Evolutionary conservation across 2,797 vertebrate genomes (phyloP).

Genomic region (Steatocranus sp.): DNA sequence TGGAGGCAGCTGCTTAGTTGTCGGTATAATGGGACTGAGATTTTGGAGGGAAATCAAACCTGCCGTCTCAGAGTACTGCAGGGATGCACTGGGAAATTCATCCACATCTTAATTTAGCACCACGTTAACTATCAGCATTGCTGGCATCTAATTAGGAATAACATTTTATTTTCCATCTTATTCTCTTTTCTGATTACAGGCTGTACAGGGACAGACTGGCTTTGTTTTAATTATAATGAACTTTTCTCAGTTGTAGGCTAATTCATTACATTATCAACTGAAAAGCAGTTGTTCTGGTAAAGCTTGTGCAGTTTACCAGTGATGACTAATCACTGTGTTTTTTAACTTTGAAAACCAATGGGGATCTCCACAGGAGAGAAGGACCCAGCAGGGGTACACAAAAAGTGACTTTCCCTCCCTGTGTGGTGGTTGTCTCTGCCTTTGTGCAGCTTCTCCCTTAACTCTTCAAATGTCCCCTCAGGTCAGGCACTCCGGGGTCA

Average conservation of each 20-base stretch:
- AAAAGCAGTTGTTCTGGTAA: slow-evolving; percentile 16
- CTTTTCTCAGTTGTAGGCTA: background rate
- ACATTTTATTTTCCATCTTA: slow-evolving; percentile 10
- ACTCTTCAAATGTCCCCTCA: slow-evolving; percentile 39
- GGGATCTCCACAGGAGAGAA: slow-evolving; percentile 13
- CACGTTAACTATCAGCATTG: background rate
- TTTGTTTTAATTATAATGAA: slow-evolving; percentile 23
- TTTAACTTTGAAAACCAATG: slow-evolving; percentile 16
- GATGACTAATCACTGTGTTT: slow-evolving; percentile 21
- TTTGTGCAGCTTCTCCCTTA: background rate
- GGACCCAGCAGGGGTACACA: slow-evolving; percentile 37
- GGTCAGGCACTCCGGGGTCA: slow-evolving; percentile 61
- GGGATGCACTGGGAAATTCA: slow-evolving; percentile 4
- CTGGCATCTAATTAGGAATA: slow-evolving; percentile 8
- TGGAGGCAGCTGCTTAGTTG: slow-evolving; percentile 39
- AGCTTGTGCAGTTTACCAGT: background rate
- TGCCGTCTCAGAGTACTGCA: background rate
- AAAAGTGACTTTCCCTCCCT: slow-evolving; percentile 47
- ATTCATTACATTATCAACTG: slow-evolving; percentile 18
- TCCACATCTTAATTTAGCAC: background rate
- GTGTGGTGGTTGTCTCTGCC: background rate
- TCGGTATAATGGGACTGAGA: slow-evolving; percentile 16
- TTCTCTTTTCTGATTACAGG: background rate
- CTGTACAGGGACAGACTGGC: background rate
- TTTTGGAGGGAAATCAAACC: slow-evolving; percentile 75